These are phyloP conservation scores for Pterocles gutturalis DNA, from an alignment of 2,113 vertebrate species.

Conservation along the genomic window DNA sequence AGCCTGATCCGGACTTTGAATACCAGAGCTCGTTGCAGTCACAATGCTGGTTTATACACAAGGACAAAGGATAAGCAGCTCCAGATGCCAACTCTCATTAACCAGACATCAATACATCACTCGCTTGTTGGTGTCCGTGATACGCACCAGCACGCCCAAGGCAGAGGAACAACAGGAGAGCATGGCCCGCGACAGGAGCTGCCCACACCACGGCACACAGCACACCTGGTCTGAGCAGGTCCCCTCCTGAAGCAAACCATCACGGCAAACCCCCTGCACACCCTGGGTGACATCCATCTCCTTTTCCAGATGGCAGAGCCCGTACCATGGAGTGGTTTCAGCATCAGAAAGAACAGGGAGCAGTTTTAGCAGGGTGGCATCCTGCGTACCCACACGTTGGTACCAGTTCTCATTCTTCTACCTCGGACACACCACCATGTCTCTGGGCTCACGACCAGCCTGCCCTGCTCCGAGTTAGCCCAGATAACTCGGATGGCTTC, in stretches of 20 bases:
- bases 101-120: not conserved
- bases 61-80: slow-evolving; percentile 19
- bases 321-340: not conserved
- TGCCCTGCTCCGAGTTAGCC: not conserved
- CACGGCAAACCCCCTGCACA: not conserved
- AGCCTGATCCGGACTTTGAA: not conserved
- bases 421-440: rapidly evolving
- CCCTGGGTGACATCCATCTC: not conserved
- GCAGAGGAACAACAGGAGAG: not conserved
- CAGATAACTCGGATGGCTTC: not conserved
- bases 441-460: not conserved
- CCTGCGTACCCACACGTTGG: rapidly evolving
- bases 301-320: not conserved
- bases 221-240: not conserved
- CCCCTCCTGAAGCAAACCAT: rapidly evolving
- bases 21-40: not conserved
- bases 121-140: not conserved
- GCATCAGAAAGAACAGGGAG: not conserved
- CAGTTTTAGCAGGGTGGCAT: not conserved
- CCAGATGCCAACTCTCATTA: slow-evolving; percentile 10
- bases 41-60: not conserved
- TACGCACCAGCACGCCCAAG: rapidly evolving
- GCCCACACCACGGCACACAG: not conserved
- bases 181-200: rapidly evolving
- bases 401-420: not conserved